Conservation (phyloP, 2,888 invertebrate genomes). For the Noctua comes region DNA sequence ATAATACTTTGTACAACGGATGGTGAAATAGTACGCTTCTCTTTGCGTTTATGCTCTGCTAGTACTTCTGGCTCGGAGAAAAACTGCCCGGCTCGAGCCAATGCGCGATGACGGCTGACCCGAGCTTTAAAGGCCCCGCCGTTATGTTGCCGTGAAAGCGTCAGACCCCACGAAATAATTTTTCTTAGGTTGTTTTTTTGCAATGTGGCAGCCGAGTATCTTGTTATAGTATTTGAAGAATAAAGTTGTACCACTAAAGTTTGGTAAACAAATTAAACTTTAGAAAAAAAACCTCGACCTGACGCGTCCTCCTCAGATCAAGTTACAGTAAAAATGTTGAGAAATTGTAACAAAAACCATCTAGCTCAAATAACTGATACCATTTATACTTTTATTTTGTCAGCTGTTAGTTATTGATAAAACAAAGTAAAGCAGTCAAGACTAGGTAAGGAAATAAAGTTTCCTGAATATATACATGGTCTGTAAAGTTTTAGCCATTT, state of each 20-base stretch:
- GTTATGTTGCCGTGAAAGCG: background rate
- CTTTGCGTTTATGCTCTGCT: slow-evolving; percentile 18
- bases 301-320: too few relatives aligned
- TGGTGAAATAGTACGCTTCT: background rate
- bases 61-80: slow-evolving; percentile 14
- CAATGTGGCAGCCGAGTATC: background rate
- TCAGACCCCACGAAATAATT: background rate
- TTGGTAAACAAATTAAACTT: background rate
- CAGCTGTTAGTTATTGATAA: background rate
- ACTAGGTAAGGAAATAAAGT: too few relatives aligned
- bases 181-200: background rate
- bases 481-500: too few relatives aligned
- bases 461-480: too few relatives aligned
- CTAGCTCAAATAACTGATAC: background rate
- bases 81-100: background rate
- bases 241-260: background rate
- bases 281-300: too few relatives aligned
- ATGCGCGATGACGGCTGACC: background rate
- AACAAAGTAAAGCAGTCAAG: too few relatives aligned
- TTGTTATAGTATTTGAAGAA: background rate
- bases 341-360: background rate
- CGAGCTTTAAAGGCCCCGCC: background rate
- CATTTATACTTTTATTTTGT: background rate
- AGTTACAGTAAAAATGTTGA: background rate
- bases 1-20: background rate